Evolutionary conservation across 1,140 invertebrate species (phyloP), one percentile per base, ranked within the genome.

Genomic region (Plodia interpunctella): DNA sequence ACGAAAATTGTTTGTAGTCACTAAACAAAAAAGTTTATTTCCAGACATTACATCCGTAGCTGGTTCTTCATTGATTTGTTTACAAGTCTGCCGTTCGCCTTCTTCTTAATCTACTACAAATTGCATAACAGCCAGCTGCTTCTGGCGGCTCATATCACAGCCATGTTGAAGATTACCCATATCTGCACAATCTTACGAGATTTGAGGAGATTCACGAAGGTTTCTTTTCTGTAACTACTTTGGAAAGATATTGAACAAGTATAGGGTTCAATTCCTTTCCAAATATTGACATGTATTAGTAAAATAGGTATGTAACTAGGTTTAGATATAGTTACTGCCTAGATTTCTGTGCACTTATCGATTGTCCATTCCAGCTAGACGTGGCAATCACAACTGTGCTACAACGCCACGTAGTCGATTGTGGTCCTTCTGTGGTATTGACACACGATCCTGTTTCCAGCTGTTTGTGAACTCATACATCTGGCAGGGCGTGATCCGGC

Each of bases 391-490:
- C n/a, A 28, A 28, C 9, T 28, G 28, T 28, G 4, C 4, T 9
- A 28, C 28, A 5, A 5, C 28, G 3, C 28, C 28, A 28, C n/a
- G n/a, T 5, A 28, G 9, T 5, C 9, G 28, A 5, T 3, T 28
- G 28, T 28, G 9, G 28, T 28, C 28, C 9, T 28, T 5, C 4
- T 9, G 28, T 28, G 9, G 28, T 9, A 5, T 5, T 28, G 28
- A 28, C 9, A 9, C 3, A 9, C 9, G 28, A 28, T 28, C 35
- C n/a, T 11, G 15, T 57, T 28, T 57, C 4, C 57, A 76, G 70
- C 25, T 68, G 2, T 66, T 73, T 25, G 67, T 60, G 9, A 38
- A 50, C 6, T 73, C 70, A 17, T 71, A 67, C 35, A 64, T 69
- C 8, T 63, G 63, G 59, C 63, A 69, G 17, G 63, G 66, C 0